These are phyloP conservation scores for Muscicapa comitata DNA, from an alignment of 2,797 vertebrate species.

Conservation along the genomic window DNA sequence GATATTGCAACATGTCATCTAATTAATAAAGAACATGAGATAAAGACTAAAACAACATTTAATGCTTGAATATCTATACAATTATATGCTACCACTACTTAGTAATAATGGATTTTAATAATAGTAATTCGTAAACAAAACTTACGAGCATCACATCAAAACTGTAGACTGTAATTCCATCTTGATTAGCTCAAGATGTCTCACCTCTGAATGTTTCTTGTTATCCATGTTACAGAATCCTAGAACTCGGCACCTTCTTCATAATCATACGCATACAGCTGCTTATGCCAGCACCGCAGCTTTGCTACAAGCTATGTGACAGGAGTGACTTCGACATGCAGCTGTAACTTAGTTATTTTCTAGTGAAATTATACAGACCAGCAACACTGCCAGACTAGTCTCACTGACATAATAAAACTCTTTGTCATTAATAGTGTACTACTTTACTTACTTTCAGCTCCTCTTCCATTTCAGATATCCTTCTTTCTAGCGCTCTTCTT, in stretches of 20 bases:
- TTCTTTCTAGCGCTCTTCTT: constrained; percentile 99
- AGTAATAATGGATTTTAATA: not conserved
- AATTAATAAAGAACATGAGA: not conserved
- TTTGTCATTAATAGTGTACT: not conserved
- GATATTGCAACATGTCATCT: not conserved
- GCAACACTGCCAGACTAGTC: not conserved
- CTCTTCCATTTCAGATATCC: constrained; percentile 99
- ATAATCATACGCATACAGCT: rapidly evolving
- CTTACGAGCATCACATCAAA: not conserved
- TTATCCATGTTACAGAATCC: not conserved
- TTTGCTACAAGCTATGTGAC: not conserved
- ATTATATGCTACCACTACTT: not conserved
- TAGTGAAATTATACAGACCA: not conserved
- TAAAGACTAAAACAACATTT: not conserved
- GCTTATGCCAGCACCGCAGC: not conserved
- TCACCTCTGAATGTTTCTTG: not conserved
- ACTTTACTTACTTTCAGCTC: constrained; percentile 92
- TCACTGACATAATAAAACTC: not conserved
- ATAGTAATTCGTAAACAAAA: not conserved
- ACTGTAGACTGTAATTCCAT: not conserved
- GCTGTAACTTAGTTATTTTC: not conserved
- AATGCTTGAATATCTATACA: not conserved
- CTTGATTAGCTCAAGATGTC: not conserved
- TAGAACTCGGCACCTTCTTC: not conserved
- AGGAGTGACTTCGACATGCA: not conserved